These are phyloP conservation scores for Troides oblongomaculatus DNA, from an alignment of 2,888 invertebrate species.

Conservation along the genomic window DNA sequence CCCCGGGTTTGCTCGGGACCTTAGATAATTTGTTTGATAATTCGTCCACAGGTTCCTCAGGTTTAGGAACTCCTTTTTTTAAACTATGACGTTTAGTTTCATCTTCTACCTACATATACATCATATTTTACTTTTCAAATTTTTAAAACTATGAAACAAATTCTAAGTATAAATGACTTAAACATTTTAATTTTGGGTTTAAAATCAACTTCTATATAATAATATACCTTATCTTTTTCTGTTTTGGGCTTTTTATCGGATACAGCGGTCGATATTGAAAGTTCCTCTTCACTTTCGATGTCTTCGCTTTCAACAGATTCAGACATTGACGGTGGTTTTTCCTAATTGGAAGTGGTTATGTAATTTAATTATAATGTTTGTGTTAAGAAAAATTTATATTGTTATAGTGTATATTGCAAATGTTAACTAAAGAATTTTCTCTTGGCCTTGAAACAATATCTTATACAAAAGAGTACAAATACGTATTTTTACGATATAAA, in stretches of 20 bases:
- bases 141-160: not conserved
- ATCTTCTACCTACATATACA: constrained; percentile 56
- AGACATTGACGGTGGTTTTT: constrained; percentile 68
- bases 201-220: constrained; percentile 5
- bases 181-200: constrained; percentile 1
- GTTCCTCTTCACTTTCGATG: constrained; percentile 69
- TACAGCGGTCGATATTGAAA: constrained; percentile 56
- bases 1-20: constrained; percentile 57
- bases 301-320: constrained; percentile 69
- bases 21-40: constrained; percentile 68
- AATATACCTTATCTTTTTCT: constrained; percentile 55
- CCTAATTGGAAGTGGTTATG: constrained; percentile 45
- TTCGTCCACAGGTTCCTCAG: constrained; percentile 70
- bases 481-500: no score
- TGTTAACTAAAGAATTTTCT: no score
- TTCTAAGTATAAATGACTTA: not conserved
- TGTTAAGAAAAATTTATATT: no score
- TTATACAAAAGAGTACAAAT: no score
- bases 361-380: constrained; percentile 19
- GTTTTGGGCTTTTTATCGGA: constrained; percentile 65
- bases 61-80: constrained; percentile 66
- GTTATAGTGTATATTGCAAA: no score
- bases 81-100: constrained; percentile 62
- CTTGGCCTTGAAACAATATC: no score
- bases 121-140: not conserved